Base-by-base conservation (phyloP, 1,140 invertebrate species). In the Papilio polyxenes region DNA sequence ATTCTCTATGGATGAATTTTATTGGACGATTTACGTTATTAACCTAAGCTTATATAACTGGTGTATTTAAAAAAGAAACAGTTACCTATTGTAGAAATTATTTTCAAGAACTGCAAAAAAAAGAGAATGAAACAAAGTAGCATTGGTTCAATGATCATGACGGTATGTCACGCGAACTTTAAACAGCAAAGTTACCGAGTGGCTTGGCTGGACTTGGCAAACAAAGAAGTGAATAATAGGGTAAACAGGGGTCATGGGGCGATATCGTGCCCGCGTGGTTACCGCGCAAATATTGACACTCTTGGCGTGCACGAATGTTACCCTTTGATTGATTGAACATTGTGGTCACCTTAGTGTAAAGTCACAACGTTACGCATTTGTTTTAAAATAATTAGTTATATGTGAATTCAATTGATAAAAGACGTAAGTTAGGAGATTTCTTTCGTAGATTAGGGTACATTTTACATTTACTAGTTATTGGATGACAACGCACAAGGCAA, bases 281-380 rank as follows among this genome's bases (percentile, higher is more conserved):
- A 86, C 84, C 87, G 83, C 82, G 89, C 89, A 92, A 93, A 93
- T 92, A 92, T 93, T 93, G 89, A 90, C 89, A 69, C 82, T 85
- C 53, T 86, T 85, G 83, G 82, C 86, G 83, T 85, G 87, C 88
- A 87, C 87, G 87, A 89, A 89, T 89, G 89, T 85, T 85, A 84
- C 89, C 87, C 88, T 91, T 89, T 92, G 92, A 93, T 93, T 93
- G 92, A 93, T 93, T 88, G 90, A 82, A 88, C 85, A 83, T 88
- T 89, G 86, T 89, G 84, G 83, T 86, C 84, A 86, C 81, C 81
- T 81, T 79, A 82, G 75, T 56, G 53, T 62, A 44, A 40, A 51
- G 40, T 13, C 49, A 77, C 40, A 74, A 75, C 11, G 75, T 82
- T 84, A 84, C 53, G 75, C 40, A 49, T 82, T 84, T 69, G 59